Percentiles rank a stretch among this genome's conserved stretches.
Conservation (phyloP, 2,113 vertebrate species). For the Rhynchopsitta pachyrhyncha region DNA sequence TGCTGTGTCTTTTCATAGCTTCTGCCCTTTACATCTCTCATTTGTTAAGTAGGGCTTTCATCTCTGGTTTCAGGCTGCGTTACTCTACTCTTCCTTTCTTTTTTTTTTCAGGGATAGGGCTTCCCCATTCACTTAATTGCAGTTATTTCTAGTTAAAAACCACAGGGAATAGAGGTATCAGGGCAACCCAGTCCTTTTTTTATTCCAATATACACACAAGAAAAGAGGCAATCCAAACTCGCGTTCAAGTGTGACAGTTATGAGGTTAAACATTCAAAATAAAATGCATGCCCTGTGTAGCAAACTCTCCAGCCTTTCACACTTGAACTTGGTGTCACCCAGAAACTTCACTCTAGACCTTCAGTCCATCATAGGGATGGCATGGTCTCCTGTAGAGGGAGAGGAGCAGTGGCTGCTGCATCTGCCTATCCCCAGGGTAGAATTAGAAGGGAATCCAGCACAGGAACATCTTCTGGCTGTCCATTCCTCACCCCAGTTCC, state of each 20-base stretch:
- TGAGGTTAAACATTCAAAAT: background rate
- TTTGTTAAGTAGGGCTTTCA: constrained; percentile 36
- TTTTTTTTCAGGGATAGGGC: background rate
- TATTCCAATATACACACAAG: background rate
- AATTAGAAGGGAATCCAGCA: background rate
- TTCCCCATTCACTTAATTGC: background rate
- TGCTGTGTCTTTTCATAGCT: constrained; percentile 40
- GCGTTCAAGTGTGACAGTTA: background rate
- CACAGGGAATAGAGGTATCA: background rate
- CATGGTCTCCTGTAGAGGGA: background rate
- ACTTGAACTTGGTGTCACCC: background rate
- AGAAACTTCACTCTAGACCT: background rate
- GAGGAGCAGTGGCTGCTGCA: fast-evolving
- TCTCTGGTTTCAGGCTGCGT: constrained; percentile 20
- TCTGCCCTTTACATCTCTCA: constrained; percentile 27
- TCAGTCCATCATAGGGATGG: background rate
- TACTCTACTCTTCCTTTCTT: background rate
- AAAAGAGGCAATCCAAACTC: background rate
- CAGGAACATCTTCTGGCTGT: background rate
- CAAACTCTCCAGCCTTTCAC: background rate
- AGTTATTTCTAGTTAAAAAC: background rate
- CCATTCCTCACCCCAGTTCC: background rate
- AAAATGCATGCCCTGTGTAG: background rate
- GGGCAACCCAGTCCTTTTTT: background rate
- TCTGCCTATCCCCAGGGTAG: background rate